Conservation (phyloP, 2,113 vertebrate genomes). For the Amazona guildingii region DNA sequence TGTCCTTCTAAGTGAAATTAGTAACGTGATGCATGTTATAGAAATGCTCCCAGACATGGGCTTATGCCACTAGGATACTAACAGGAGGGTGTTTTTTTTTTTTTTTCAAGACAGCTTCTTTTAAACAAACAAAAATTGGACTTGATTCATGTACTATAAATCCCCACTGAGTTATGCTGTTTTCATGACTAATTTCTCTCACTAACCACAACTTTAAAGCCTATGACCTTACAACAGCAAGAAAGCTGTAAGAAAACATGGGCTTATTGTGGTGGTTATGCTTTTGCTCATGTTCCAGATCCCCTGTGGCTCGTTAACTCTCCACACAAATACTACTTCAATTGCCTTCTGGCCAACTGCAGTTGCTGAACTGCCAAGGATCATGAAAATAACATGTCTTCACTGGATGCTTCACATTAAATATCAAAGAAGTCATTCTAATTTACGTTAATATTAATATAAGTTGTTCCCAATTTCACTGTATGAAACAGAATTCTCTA, state of each 20-base stretch:
- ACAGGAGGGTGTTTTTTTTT: neutral
- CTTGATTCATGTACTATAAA: conserved; percentile 61
- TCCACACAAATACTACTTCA: conserved; percentile 52
- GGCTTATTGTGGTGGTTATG: conserved; percentile 61
- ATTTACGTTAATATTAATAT: neutral
- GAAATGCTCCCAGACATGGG: neutral
- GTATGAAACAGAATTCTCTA: neutral
- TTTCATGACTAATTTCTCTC: conserved; percentile 79
- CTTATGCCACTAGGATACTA: neutral
- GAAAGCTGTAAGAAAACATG: conserved; percentile 68
- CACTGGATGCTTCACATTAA: neutral
- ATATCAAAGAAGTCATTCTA: neutral
- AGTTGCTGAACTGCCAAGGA: conserved; percentile 19
- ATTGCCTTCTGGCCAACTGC: conserved; percentile 24
- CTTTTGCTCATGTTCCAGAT: conserved; percentile 62
- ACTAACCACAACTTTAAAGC: conserved; percentile 68
- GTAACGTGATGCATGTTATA: neutral
- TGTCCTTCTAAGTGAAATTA: neutral
- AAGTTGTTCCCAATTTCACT: neutral
- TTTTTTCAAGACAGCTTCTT: conserved; percentile 32
- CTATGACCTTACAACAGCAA: conserved; percentile 72
- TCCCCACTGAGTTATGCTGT: conserved; percentile 61
- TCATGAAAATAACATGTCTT: neutral
- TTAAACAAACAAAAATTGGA: conserved; percentile 65
- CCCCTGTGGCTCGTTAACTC: conserved; percentile 68